These are phyloP conservation scores for Galeopsomyia nigrocyanea DNA, from an alignment of 2,888 invertebrate genomes.

Conservation along the genomic window DNA sequence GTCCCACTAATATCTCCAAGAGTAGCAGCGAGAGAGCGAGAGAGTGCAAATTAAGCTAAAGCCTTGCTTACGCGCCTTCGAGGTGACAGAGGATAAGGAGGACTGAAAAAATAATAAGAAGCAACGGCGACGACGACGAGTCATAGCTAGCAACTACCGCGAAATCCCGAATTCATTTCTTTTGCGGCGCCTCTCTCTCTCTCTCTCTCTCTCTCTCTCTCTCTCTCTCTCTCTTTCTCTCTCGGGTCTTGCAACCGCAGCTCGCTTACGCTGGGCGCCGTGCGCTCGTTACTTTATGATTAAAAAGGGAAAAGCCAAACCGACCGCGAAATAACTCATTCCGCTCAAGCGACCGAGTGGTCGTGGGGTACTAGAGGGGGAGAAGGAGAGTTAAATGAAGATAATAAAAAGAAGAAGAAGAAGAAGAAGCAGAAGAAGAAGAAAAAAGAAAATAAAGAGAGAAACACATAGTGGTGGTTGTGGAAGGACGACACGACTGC, in stretches of 20 bases:
- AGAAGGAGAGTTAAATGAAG: neutral
- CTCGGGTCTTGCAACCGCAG: neutral
- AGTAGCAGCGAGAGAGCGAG: constrained; percentile 15
- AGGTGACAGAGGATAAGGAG: constrained; percentile 27
- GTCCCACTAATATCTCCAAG: constrained; percentile 15
- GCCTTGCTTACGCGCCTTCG: constrained; percentile 45
- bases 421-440: neutral
- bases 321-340: constrained; percentile 39
- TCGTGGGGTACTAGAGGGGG: neutral
- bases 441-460: no score
- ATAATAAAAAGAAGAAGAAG: neutral
- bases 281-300: constrained; percentile 25
- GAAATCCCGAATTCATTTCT: constrained; percentile 25
- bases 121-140: constrained; percentile 48
- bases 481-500: neutral
- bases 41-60: constrained; percentile 58
- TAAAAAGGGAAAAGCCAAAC: constrained; percentile 35
- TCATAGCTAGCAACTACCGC: constrained; percentile 5
- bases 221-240: neutral
- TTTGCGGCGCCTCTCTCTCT: neutral
- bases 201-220: neutral
- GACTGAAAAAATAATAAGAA: constrained; percentile 26
- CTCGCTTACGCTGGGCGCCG: no score
- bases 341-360: neutral
- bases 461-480: neutral